Evolutionary conservation across 2,888 invertebrate species (phyloP).

Genomic region (Hetaerina titia): DNA sequence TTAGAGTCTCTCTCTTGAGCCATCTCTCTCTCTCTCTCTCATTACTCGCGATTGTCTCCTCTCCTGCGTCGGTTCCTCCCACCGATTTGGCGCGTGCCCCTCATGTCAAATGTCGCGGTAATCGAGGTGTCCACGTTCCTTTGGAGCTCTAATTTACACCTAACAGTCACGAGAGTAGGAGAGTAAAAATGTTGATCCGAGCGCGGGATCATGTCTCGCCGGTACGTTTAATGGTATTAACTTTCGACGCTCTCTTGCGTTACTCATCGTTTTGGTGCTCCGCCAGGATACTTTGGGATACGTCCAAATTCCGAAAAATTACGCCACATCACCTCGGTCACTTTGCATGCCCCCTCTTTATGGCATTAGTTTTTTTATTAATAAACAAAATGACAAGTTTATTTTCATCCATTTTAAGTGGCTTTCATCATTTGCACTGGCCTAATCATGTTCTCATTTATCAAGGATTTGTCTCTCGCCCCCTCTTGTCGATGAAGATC

Average conservation of each 20-base stretch:
- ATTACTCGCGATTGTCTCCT: neutral
- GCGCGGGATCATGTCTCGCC: neutral
- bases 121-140: neutral
- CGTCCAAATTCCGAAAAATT: constrained; percentile 48
- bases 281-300: constrained; percentile 46
- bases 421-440: neutral
- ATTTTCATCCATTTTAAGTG: neutral
- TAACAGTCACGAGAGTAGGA: neutral
- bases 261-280: constrained; percentile 48
- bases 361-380: neutral
- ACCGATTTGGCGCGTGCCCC: neutral
- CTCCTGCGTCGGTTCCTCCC: neutral
- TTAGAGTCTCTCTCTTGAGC: neutral
- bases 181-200: neutral
- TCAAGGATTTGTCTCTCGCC: neutral
- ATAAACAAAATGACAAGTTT: neutral
- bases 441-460: neutral
- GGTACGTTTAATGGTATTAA: constrained; percentile 17
- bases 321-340: constrained; percentile 13
- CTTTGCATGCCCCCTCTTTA: neutral
- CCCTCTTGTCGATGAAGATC: neutral
- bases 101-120: neutral
- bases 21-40: neutral
- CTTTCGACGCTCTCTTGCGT: constrained; percentile 7
- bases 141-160: neutral